phyloP scores from a whole-genome alignment of 1,140 invertebrate genomes.

The Drosophila hydei region DNA sequence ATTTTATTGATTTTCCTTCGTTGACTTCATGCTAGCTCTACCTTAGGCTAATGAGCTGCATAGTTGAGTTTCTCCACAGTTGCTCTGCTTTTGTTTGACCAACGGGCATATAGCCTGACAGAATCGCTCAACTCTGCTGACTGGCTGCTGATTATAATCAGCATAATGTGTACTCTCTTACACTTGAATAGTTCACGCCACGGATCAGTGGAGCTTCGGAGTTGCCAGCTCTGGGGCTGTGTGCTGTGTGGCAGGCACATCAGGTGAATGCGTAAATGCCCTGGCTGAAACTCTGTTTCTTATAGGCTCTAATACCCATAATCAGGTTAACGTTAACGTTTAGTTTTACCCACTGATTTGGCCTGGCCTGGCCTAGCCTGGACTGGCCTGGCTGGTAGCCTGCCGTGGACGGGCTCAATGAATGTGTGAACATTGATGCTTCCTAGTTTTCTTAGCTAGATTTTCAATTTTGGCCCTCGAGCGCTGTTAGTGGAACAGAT shows the following conservation, averaged over 20 bases:
- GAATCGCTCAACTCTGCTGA: constrained; percentile 59
- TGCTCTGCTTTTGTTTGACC: constrained; percentile 29
- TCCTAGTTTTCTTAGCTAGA: constrained; percentile 27
- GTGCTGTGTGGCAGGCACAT: constrained; percentile 9
- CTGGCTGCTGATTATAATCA: constrained; percentile 73
- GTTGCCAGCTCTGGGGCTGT: neutral
- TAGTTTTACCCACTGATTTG: constrained; percentile 79
- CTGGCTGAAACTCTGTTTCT: constrained; percentile 54
- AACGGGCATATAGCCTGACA: constrained; percentile 19
- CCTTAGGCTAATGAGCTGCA: constrained; percentile 69
- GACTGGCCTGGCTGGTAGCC: constrained; percentile 4
- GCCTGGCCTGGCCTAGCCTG: constrained; percentile 44
- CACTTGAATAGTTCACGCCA: constrained; percentile 81
- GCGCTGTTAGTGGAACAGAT: constrained; percentile 54
- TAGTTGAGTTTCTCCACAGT: constrained; percentile 46
- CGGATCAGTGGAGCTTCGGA: constrained; percentile 53
- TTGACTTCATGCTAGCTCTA: constrained; percentile 41
- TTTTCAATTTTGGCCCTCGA: constrained; percentile 40
- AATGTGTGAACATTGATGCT: constrained; percentile 77
- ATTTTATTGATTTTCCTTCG: constrained; percentile 75
- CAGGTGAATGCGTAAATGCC: constrained; percentile 51
- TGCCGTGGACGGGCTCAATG: constrained; percentile 31
- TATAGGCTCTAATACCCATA: constrained; percentile 81
- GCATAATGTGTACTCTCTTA: constrained; percentile 80
- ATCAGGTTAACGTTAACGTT: constrained; percentile 81